Base-by-base conservation (phyloP, 1,140 invertebrate genomes). In the Pseudoatta argentina region DNA sequence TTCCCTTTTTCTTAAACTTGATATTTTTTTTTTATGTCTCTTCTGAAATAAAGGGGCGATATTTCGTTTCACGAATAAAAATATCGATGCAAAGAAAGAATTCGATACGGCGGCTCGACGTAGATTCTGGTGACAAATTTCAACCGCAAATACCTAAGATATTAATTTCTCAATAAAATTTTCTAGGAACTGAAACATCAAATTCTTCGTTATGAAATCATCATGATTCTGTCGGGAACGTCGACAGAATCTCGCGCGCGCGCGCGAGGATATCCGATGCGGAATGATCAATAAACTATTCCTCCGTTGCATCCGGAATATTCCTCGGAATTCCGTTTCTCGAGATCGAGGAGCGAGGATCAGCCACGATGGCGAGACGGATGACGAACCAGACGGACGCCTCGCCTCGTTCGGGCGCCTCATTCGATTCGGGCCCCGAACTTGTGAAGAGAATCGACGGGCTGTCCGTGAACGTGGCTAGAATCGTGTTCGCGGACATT, bases 401-500 rank as follows among this genome's bases (percentile, higher is more conserved):
- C 5, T 6, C n/a, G 16, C 39, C 24, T 64, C 39, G 24, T 21
- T 24, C 73, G 55, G 21, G 21, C n/a, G 16, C 39, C 24, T 64
- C 39, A 18, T 21, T 24, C 73, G 55, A 76, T 44, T 66, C 39
- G 21, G 44, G 39, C 24, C 76, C 66, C 16, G 18, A 78, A 48
- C 21, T 48, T 27, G 10, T 4, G 75, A 66, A 44, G 21, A 48
- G 39, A 61, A 30, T 27, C n/a, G 63, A 55, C 27, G 27, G 44
- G 53, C 53, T 44, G 39, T 44, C 39, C 39, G 30, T 48, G 51
- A 87, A 86, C 87, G 77, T 83, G 89, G 18, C 48, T 83, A n/a
- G 57, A 78, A 78, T 86, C 57, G 73, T 59, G 71, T 77, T 76
- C 71, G 51, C 16, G 72, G 12, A 76, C 81, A n/a, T 79, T 57